Evolutionary conservation across 2,888 invertebrate genomes (phyloP), one percentile per base, ranked within the genome.

Genomic region (Chesias legatella): DNA sequence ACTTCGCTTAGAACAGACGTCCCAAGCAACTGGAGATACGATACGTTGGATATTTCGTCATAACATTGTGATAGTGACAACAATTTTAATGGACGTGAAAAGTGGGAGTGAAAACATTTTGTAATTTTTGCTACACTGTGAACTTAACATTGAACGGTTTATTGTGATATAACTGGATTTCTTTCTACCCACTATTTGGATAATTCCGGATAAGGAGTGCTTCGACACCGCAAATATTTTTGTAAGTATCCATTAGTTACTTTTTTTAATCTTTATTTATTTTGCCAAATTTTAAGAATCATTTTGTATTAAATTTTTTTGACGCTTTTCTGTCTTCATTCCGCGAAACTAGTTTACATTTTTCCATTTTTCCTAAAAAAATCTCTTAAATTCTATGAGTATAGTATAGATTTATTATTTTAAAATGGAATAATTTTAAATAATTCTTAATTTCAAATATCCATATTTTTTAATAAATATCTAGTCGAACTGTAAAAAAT

Each of bases 201-300:
- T 86, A 88, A 82, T 84, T 86, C 80, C 81, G 67, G 68, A 73
- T 63, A 73, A 79, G 79, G 81, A 80, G 83, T 73, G 58, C 66
- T 56, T 63, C 52, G 74, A 81, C 65, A 69, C 81, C 79, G 88
- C 86, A 88, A 88, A 85, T 86, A 88, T 86, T 88, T 88, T 79
- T 62, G 88, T 88, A 79, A 86, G 88, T 86, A 85, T n/a, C 77
- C 49, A 27, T 32, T 62, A 56, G 48, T 53, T 33, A n/a, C 46
- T 49, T 43, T 24, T 27, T 23, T 31, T 20, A 10, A 17, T 33
- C 26, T 38, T 35, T 9, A 30, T 32, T 7, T 1, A 23, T 7
- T 33, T 28, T 36, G 11, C 1, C 5, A 17, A 11, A 6, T 25
- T 11, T 7, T 34, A 31, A 1, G 1, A 10, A 9, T 25, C 8